A percentile compares a stretch with the other conserved stretches of the same genome.
Evolutionary conservation across 2,888 invertebrate species (phyloP).

Genomic region (Trachelus tabidus): DNA sequence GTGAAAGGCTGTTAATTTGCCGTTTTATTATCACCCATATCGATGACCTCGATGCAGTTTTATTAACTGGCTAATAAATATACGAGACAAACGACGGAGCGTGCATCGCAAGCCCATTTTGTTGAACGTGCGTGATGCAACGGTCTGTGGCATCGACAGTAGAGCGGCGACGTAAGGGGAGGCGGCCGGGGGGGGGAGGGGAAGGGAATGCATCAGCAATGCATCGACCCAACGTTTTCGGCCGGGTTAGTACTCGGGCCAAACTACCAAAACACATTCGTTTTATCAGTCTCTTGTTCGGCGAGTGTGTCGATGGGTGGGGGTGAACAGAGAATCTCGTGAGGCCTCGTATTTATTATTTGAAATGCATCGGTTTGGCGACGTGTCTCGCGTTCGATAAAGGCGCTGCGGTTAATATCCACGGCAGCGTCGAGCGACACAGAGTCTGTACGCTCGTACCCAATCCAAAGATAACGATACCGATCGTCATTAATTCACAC

Average conservation of each 20-base stretch:
- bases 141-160: background rate
- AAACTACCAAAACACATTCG: constrained; percentile 21
- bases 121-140: background rate
- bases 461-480: background rate
- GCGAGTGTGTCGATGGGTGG: background rate
- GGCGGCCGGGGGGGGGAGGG: too few species aligned
- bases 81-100: background rate
- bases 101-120: background rate
- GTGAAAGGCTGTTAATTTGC: background rate
- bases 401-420: constrained; percentile 1
- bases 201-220: background rate
- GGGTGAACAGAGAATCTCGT: constrained; percentile 1
- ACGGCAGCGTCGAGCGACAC: background rate
- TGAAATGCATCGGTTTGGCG: constrained; percentile 5
- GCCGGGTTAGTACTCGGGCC: constrained; percentile 10
- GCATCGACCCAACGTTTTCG: constrained; percentile 12
- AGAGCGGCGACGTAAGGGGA: background rate
- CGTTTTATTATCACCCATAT: background rate
- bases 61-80: background rate
- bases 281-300: constrained; percentile 18
- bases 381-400: background rate
- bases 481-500: background rate
- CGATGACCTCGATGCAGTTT: background rate
- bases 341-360: constrained; percentile 2
- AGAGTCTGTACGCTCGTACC: background rate